Evolutionary conservation across 2,888 invertebrate genomes (phyloP).

Genomic region (Tethea ocularis): DNA sequence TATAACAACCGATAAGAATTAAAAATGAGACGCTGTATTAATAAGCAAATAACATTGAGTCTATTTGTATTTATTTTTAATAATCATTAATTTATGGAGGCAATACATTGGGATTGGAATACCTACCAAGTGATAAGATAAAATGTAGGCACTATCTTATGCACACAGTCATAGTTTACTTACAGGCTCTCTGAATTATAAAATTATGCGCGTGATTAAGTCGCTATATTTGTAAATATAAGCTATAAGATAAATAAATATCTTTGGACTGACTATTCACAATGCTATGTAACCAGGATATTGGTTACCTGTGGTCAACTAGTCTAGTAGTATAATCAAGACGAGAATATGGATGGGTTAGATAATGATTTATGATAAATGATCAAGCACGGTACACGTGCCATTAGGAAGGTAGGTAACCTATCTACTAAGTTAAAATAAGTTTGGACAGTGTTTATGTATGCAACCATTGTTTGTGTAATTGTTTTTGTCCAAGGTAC

Average conservation of each 20-base stretch:
- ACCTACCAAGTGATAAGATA: slow-evolving; percentile 4
- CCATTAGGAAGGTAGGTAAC: too few species aligned
- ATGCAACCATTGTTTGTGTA: background rate
- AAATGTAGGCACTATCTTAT: background rate
- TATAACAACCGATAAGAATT: background rate
- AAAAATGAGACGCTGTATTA: background rate
- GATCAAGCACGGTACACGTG: background rate
- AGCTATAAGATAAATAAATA: background rate
- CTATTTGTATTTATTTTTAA: slow-evolving; percentile 23
- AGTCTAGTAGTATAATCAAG: background rate
- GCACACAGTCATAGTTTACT: background rate
- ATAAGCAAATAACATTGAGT: slow-evolving; percentile 11
- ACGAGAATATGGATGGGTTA: background rate
- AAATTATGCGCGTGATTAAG: background rate
- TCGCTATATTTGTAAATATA: background rate
- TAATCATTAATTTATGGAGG: slow-evolving; percentile 16
- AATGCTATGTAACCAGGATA: background rate
- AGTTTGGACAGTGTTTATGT: background rate
- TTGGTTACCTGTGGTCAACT: background rate
- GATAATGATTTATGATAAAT: background rate
- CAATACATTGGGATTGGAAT: background rate
- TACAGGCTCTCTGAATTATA: background rate
- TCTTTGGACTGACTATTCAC: background rate
- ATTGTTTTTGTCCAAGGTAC: background rate
- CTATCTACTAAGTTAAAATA: background rate